phyloP scores from a whole-genome alignment of 2,797 vertebrate species.

The Chloroceryle amazona region DNA sequence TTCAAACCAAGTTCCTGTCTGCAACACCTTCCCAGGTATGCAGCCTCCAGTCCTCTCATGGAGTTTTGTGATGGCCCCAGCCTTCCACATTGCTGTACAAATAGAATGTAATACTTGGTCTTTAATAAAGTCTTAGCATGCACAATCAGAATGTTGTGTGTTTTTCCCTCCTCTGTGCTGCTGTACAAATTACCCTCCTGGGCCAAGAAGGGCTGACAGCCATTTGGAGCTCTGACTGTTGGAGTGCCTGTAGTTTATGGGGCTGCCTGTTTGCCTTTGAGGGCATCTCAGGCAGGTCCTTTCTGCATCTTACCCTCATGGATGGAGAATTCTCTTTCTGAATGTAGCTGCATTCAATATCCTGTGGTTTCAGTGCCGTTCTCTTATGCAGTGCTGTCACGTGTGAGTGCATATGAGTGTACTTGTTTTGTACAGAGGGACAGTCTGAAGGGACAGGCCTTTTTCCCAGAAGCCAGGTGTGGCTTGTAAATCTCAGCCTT shows the following conservation, averaged over 20 bases:
- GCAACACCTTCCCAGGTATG: background rate
- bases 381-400: background rate
- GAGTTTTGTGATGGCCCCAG: background rate
- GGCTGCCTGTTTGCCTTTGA: background rate
- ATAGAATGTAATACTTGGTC: background rate
- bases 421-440: background rate
- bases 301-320: background rate
- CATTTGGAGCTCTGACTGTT: background rate
- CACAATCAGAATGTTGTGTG: background rate
- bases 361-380: background rate
- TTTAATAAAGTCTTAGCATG: constrained; percentile 3
- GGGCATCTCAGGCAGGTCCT: background rate
- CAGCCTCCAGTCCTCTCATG: background rate
- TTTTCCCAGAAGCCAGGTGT: constrained; percentile 23
- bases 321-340: background rate
- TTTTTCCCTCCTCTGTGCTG: background rate
- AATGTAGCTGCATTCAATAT: background rate
- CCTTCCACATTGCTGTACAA: background rate
- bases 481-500: background rate
- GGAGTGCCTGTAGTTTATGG: background rate
- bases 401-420: background rate
- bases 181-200: background rate
- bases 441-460: background rate
- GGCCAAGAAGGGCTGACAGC: background rate
- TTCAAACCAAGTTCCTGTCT: background rate